Percentiles rank a stretch among this genome's conserved stretches.
phyloP scores from a whole-genome alignment of 2,888 invertebrate species.

The Hypercompe scribonia region DNA sequence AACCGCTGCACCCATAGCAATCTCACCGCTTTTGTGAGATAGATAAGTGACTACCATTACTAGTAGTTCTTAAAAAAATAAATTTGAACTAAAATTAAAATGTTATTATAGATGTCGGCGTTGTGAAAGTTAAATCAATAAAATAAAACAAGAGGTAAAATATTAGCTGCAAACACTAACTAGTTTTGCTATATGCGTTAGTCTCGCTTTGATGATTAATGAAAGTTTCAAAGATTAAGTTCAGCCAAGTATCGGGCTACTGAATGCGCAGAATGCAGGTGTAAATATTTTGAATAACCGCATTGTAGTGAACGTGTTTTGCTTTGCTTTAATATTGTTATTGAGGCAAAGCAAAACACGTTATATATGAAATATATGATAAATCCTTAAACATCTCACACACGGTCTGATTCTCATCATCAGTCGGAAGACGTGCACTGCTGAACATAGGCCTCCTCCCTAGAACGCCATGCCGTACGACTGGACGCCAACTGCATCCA shows the following conservation, averaged over 20 bases:
- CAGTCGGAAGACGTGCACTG: too few relatives aligned
- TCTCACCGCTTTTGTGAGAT: neutral
- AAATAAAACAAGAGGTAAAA: conserved; percentile 34
- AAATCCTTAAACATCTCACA: too few relatives aligned
- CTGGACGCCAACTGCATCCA: too few relatives aligned
- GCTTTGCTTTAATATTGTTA: conserved; percentile 4
- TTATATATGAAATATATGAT: too few relatives aligned
- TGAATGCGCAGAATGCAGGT: conserved; percentile 41
- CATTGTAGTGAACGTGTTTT: conserved; percentile 27
- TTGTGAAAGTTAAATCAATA: conserved; percentile 26
- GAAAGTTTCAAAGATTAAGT: conserved; percentile 44
- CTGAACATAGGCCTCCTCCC: too few relatives aligned
- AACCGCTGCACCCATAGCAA: too few relatives aligned
- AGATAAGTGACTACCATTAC: neutral
- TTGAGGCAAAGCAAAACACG: neutral
- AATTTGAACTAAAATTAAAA: neutral
- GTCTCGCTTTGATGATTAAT: conserved; percentile 45
- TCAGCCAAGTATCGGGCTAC: conserved; percentile 34
- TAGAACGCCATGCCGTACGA: too few relatives aligned
- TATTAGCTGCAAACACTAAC: conserved; percentile 33
- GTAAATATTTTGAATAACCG: conserved; percentile 40
- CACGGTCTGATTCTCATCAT: too few relatives aligned
- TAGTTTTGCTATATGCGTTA: conserved; percentile 36
- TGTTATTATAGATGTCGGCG: neutral
- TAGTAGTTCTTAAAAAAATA: too few relatives aligned